Evolutionary conservation across 2,888 invertebrate genomes (phyloP).

Genomic region (Maniola hyperantus): DNA sequence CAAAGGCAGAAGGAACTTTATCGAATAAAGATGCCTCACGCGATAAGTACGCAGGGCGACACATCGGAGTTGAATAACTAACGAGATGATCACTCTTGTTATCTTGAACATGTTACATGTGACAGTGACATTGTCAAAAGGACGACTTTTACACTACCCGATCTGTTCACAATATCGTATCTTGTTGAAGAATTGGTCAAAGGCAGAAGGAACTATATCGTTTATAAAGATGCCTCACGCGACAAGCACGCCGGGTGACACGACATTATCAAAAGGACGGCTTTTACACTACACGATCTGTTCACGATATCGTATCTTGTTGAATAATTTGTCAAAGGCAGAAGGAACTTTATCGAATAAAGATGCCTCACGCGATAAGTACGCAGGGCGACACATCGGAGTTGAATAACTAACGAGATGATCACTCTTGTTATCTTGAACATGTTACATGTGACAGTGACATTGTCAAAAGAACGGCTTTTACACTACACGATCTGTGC

Average conservation of each 20-base stretch:
- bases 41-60: conserved; percentile 17
- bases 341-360: conserved; percentile 2
- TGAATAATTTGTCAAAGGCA: too few species aligned
- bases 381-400: conserved; percentile 11
- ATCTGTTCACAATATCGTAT: conserved; percentile 7
- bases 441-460: conserved; percentile 26
- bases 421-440: conserved; percentile 24
- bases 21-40: conserved; percentile 15
- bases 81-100: conserved; percentile 29
- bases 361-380: conserved; percentile 14
- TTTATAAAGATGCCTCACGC: conserved; percentile 15
- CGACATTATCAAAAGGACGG: conserved; percentile 28
- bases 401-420: conserved; percentile 27
- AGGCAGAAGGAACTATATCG: neutral
- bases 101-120: conserved; percentile 24
- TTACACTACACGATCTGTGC: conserved; percentile 14
- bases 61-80: conserved; percentile 23
- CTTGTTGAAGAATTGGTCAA: too few species aligned
- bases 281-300: conserved; percentile 18
- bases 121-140: conserved; percentile 31
- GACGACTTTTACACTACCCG: conserved; percentile 18
- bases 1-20: neutral
- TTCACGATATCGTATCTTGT: conserved; percentile 6
- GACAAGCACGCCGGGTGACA: conserved; percentile 16
- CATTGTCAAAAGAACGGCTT: conserved; percentile 27